Percentiles rank a stretch among this genome's conserved stretches.
Conservation (phyloP, 1,140 invertebrate genomes). For the Formica exsecta region DNA sequence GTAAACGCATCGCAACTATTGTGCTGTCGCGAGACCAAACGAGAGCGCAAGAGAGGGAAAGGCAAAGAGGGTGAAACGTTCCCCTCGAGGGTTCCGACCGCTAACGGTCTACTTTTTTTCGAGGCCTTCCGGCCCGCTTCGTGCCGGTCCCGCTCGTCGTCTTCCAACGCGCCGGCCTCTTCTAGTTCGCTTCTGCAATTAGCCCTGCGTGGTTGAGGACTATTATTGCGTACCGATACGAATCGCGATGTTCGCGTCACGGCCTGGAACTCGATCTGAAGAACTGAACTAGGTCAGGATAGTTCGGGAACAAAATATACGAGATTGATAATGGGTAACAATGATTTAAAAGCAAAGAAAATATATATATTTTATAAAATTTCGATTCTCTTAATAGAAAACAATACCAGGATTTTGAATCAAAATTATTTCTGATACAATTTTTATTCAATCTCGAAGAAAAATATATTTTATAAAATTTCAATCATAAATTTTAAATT, state of each 20-base stretch:
- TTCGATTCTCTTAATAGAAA: neutral
- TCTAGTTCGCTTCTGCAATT: slow-evolving; percentile 47
- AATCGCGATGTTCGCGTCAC: slow-evolving; percentile 9
- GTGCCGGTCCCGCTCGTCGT: neutral
- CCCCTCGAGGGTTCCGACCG: slow-evolving; percentile 13
- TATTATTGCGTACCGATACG: slow-evolving; percentile 38
- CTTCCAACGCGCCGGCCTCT: neutral
- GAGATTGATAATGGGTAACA: neutral
- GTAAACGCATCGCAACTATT: neutral
- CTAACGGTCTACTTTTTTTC: slow-evolving; percentile 71
- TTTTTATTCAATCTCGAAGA: too few relatives aligned
- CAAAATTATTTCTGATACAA: too few relatives aligned
- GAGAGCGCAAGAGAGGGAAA: slow-evolving; percentile 14
- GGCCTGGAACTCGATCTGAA: slow-evolving; percentile 31
- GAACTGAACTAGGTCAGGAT: slow-evolving; percentile 49
- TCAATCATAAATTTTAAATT: too few relatives aligned
- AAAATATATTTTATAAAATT: too few relatives aligned
- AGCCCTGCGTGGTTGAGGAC: slow-evolving; percentile 50
- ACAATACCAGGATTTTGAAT: too few relatives aligned
- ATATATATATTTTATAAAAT: neutral
- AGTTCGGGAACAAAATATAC: neutral
- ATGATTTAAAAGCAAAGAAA: neutral
- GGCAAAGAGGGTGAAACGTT: slow-evolving; percentile 74
- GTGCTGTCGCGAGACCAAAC: slow-evolving; percentile 41
- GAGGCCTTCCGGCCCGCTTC: slow-evolving; percentile 69